These are phyloP conservation scores for Laticauda colubrina DNA, from an alignment of 2,113 vertebrate species.

Conservation along the genomic window DNA sequence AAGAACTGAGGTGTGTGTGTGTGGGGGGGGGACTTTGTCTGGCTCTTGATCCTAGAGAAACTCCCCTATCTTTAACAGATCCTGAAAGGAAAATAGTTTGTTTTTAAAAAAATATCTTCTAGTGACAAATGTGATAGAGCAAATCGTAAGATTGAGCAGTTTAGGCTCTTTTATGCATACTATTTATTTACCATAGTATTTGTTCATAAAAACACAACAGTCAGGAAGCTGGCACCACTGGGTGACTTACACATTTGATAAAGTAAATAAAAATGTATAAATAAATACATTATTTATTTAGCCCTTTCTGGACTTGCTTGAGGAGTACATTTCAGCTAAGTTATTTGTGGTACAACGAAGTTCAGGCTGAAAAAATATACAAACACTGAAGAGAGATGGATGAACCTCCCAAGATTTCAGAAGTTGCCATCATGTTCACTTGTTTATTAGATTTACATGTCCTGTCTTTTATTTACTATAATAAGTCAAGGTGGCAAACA, in stretches of 20 bases:
- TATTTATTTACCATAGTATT: background rate
- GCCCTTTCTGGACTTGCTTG: background rate
- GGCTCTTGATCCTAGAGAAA: background rate
- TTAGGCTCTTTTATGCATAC: background rate
- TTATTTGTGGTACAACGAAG: background rate
- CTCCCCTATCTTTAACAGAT: background rate
- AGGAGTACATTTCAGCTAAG: background rate
- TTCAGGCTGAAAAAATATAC: background rate
- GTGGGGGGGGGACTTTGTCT: background rate
- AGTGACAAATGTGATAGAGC: background rate
- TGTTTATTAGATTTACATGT: background rate
- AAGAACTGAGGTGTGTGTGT: background rate
- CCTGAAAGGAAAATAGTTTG: background rate
- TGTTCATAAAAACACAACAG: background rate
- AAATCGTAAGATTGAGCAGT: background rate
- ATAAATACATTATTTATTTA: background rate
- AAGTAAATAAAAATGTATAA: too few species aligned
- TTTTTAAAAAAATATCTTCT: background rate
- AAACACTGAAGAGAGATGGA: background rate
- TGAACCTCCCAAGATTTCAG: background rate
- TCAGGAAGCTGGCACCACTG: background rate
- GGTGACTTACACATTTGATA: background rate
- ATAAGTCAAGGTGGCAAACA: background rate
- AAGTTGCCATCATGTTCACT: background rate
- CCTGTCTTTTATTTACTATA: background rate